Percentiles rank a stretch among this genome's conserved stretches.
Evolutionary conservation across 2,888 invertebrate genomes (phyloP).

Genomic region (Ophraella communa): DNA sequence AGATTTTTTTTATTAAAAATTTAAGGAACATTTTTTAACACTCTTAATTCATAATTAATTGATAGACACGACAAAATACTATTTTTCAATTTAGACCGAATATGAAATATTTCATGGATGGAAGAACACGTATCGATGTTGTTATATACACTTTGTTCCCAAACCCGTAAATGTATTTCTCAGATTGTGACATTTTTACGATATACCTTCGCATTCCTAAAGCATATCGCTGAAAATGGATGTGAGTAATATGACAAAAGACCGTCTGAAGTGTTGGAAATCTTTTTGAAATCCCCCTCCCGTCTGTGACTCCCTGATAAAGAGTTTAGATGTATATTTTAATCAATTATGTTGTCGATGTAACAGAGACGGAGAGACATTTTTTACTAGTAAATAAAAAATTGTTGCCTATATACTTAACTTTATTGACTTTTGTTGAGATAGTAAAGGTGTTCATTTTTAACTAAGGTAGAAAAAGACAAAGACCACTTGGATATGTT

Average conservation of each 20-base stretch:
- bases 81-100: neutral
- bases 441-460: no score
- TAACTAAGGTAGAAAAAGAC: no score
- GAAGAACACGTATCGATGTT: neutral
- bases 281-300: neutral
- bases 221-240: neutral
- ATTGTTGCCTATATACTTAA: no score
- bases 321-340: neutral
- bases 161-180: neutral
- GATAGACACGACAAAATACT: neutral
- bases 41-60: no score
- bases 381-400: neutral
- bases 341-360: neutral
- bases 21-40: no score
- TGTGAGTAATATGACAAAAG: neutral
- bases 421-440: no score
- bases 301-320: neutral
- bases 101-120: neutral
- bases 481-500: no score
- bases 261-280: neutral
- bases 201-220: no score
- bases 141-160: neutral
- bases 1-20: no score
- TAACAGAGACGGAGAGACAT: no score
- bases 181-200: neutral